Conservation (phyloP, 1,140 invertebrate genomes). For the Babylonia areolata region DNA sequence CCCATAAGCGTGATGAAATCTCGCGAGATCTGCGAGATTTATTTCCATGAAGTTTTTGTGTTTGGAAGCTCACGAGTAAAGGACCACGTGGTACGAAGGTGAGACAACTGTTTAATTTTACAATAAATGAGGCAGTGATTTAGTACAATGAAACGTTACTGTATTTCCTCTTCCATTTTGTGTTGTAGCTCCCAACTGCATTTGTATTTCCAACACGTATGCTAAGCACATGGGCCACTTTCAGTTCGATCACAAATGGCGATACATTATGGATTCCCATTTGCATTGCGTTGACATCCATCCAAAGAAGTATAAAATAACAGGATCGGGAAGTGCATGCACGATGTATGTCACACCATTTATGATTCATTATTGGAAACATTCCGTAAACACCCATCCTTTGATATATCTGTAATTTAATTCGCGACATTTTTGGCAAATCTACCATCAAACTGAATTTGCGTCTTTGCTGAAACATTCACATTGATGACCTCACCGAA, state of each 20-base stretch:
- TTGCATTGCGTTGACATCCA: not conserved
- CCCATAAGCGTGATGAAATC: conserved; percentile 12
- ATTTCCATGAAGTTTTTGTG: conserved; percentile 24
- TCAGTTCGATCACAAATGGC: conserved; percentile 36
- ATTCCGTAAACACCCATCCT: no score
- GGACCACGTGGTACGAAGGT: conserved; percentile 38
- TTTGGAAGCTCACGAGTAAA: conserved; percentile 1
- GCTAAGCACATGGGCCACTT: conserved; percentile 42
- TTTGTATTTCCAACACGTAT: not conserved
- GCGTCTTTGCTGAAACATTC: no score
- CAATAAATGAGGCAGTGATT: conserved; percentile 17
- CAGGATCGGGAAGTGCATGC: no score
- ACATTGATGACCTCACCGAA: no score
- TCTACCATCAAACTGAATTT: no score
- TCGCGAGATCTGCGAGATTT: conserved; percentile 25
- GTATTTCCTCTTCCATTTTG: not conserved
- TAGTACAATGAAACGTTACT: not conserved
- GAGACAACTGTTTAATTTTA: conserved; percentile 34
- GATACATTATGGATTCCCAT: conserved; percentile 20
- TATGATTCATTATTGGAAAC: no score
- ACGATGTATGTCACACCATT: no score
- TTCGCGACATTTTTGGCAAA: no score
- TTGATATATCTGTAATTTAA: no score
- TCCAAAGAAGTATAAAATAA: no score
- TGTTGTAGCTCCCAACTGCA: not conserved